phyloP scores from a whole-genome alignment of 2,113 vertebrate species.

The Mesitornis unicolor region DNA sequence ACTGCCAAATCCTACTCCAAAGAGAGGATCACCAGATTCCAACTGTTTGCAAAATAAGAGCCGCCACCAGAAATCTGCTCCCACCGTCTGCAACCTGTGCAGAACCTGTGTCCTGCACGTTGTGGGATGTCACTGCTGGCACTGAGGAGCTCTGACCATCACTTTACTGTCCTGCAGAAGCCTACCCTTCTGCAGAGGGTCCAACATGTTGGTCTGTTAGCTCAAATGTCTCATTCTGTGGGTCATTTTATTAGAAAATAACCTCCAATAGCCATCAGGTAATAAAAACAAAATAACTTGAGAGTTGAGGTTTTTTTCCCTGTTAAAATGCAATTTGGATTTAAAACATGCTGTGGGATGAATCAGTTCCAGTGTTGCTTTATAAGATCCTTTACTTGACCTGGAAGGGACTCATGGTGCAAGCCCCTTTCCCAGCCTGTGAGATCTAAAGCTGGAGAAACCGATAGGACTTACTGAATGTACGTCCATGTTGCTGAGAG shows the following conservation, averaged over 20 bases:
- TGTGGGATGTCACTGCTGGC: not conserved
- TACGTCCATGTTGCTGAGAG: not conserved
- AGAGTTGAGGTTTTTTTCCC: fast-evolving
- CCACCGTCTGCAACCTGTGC: not conserved
- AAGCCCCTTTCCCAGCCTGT: not conserved
- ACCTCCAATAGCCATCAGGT: not conserved
- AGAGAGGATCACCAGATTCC: slow-evolving; percentile 55
- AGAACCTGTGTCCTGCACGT: not conserved
- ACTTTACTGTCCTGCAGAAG: not conserved
- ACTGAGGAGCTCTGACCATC: not conserved
- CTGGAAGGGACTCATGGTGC: not conserved
- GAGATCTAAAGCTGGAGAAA: not conserved
- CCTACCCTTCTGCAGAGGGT: not conserved
- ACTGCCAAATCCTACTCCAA: slow-evolving; percentile 59
- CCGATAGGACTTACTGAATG: not conserved
- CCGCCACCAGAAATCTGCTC: not conserved
- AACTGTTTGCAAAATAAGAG: slow-evolving; percentile 61
- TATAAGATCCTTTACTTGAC: not conserved
- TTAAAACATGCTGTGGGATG: not conserved
- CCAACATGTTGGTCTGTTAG: not conserved
- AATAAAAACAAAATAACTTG: not conserved
- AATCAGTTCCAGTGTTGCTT: not conserved
- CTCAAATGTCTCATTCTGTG: not conserved
- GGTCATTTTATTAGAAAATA: not conserved
- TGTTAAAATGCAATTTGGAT: not conserved